phyloP scores from a whole-genome alignment of 2,888 invertebrate species.

The Drosophila paranaensis region DNA sequence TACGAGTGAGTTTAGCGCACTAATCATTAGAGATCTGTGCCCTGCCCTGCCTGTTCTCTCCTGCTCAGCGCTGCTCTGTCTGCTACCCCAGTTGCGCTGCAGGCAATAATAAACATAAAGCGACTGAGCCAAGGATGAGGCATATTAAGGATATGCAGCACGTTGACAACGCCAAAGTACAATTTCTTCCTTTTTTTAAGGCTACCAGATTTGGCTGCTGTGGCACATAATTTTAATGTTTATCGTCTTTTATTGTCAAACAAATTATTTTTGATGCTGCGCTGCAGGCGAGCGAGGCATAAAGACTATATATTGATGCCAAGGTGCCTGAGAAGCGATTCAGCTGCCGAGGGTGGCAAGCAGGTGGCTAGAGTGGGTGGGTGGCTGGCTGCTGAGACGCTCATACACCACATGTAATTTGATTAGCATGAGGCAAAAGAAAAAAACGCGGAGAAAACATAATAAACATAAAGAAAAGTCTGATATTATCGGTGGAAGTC shows the following conservation, averaged over 20 bases:
- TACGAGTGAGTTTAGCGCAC: conserved; percentile 79
- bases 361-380: not conserved
- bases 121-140: conserved; percentile 34
- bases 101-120: conserved; percentile 62
- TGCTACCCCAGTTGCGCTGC: conserved; percentile 41
- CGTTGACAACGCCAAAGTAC: conserved; percentile 62
- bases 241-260: conserved; percentile 84
- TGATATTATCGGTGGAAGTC: conserved; percentile 77
- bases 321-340: conserved; percentile 75
- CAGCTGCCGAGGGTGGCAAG: conserved; percentile 71
- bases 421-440: conserved; percentile 73
- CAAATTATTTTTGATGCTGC: conserved; percentile 84
- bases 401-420: conserved; percentile 70
- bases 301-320: conserved; percentile 64
- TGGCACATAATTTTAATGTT: conserved; percentile 84
- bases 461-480: conserved; percentile 75
- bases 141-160: conserved; percentile 48
- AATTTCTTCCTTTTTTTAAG: conserved; percentile 37
- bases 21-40: conserved; percentile 71
- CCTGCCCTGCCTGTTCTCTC: not conserved
- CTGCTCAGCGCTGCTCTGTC: conserved; percentile 6
- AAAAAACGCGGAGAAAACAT: conserved; percentile 41
- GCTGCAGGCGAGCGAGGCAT: conserved; percentile 69
- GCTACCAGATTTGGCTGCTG: conserved; percentile 41
- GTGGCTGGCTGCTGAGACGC: conserved; percentile 2